These are phyloP conservation scores for Phataginus tricuspis DNA, from an alignment of 2,797 vertebrate genomes.

Conservation along the genomic window DNA sequence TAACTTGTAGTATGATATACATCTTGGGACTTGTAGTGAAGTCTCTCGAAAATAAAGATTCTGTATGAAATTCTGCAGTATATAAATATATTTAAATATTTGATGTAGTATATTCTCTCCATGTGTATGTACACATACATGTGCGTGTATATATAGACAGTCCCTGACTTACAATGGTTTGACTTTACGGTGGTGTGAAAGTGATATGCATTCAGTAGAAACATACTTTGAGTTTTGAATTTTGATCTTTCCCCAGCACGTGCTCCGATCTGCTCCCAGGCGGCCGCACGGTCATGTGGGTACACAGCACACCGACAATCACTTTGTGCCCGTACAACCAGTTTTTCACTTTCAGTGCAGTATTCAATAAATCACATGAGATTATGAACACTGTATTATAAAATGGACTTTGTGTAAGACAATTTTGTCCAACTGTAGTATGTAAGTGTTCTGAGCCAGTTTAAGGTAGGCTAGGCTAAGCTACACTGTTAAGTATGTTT, in stretches of 20 bases:
- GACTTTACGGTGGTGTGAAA: background rate
- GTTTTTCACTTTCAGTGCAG: background rate
- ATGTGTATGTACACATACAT: background rate
- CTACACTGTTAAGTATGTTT: background rate
- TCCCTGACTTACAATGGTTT: background rate
- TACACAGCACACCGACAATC: background rate
- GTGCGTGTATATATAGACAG: background rate
- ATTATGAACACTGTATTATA: background rate
- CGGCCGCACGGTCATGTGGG: background rate
- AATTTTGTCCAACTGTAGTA: background rate
- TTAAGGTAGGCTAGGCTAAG: background rate
- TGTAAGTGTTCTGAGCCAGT: background rate
- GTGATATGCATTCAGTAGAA: background rate
- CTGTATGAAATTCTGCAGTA: background rate
- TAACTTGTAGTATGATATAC: conserved; percentile 49
- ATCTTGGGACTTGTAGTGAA: conserved; percentile 8
- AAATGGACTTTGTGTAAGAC: background rate
- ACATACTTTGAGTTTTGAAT: background rate
- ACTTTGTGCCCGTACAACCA: background rate
- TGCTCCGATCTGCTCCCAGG: too few relatives aligned
- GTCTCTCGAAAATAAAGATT: conserved; percentile 44
- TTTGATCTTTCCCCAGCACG: background rate
- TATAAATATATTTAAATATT: conserved; percentile 8
- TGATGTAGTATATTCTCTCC: background rate
- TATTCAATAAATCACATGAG: background rate